Evolutionary conservation across 2,113 vertebrate species (phyloP).

Genomic region (Alouatta palliata): DNA sequence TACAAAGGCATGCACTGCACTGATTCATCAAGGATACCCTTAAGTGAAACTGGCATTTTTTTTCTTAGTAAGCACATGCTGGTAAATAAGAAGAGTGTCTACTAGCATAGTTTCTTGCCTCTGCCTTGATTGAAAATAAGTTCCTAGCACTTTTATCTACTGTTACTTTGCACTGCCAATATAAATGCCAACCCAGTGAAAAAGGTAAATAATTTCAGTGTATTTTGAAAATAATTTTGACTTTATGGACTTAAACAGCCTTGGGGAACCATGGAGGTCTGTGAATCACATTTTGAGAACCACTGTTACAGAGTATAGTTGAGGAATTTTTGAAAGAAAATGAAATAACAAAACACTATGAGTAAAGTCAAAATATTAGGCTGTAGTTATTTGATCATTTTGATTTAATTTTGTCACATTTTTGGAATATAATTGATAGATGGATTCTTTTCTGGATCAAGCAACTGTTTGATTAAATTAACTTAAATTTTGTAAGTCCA

Average conservation of each 20-base stretch:
- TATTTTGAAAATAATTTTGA: neutral
- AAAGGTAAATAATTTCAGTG: neutral
- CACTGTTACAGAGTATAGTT: neutral
- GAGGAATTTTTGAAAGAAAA: neutral
- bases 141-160: neutral
- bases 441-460: neutral
- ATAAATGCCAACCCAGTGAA: neutral
- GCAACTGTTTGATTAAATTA: neutral
- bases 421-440: neutral
- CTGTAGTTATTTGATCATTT: neutral
- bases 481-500: neutral
- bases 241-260: neutral
- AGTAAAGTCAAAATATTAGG: neutral
- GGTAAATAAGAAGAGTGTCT: neutral
- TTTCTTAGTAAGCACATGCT: neutral
- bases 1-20: neutral
- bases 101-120: neutral
- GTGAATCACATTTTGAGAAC: neutral
- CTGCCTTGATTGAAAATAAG: neutral
- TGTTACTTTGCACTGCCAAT: neutral
- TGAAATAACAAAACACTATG: neutral
- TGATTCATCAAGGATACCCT: neutral
- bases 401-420: neutral
- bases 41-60: neutral
- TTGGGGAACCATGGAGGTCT: neutral